Base-by-base conservation (phyloP, 2,888 invertebrate genomes). In the Acheta domesticus region DNA sequence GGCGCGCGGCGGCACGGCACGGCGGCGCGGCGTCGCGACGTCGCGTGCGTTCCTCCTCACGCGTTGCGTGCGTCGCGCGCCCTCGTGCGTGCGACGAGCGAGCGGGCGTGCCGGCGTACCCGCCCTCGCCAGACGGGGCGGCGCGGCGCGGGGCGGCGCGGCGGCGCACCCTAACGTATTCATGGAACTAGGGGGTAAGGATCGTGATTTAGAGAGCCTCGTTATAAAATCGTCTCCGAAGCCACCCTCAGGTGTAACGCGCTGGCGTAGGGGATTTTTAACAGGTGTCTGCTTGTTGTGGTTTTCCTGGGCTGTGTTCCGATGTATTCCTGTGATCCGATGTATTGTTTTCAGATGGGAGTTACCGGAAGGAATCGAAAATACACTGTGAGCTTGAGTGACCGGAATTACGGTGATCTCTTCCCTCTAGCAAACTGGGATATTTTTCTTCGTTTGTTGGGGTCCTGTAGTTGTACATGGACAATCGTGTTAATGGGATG, bases 61-160 rank as follows among this genome's bases (percentile, higher is more conserved):
- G 16, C 62, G 62, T 62, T 62, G 62, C 62, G 62, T 62, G 62
- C 62, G 62, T 62, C n/a, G 62, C 62, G 62, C n/a, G 62, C n/a
- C 62, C 62, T 62, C n/a, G 62, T 62, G 62, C n/a, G 62, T 62
- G 62, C 14, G 1, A 12, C 62, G 62, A 3, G 62, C 62, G 62
- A 4, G 62, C 16, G 62, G 62, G 16, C 14, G 62, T 5, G 16
- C 16, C 11, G 16, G n/a, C 16, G n/a, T 14, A 4, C 1, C 16
- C n/a, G 62, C 62, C 62, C 62, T 19, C 62, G 16, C 16, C 62
- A 12, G 12, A 62, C 36, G 16, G 16, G 16, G 5, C 62, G 16
- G 16, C 12, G 1, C 62, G 62, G 12, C 62, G n/a, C 36, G 16
- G 16, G 16, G 5, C 62, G 16, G 62, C 16, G 36, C 2, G 11